phyloP scores from a whole-genome alignment of 2,113 vertebrate genomes.

The Corythaeola cristata region DNA sequence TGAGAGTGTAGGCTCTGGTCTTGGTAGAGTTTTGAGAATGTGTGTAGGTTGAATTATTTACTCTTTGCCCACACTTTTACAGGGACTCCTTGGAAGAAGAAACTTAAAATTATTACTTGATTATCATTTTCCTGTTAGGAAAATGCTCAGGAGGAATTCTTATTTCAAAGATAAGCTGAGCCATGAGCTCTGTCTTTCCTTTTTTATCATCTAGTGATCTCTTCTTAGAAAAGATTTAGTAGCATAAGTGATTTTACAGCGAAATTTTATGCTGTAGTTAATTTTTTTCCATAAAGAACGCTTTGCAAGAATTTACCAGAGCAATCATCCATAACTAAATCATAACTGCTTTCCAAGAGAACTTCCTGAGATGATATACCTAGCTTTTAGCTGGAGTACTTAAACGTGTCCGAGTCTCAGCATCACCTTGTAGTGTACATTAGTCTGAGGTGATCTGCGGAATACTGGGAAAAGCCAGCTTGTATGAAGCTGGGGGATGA shows the following conservation, averaged over 20 bases:
- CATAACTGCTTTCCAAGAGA: background rate
- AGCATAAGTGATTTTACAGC: background rate
- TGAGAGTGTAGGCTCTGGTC: background rate
- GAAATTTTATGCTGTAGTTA: background rate
- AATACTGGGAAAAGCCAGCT: background rate
- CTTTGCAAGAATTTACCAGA: background rate
- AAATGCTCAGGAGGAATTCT: background rate
- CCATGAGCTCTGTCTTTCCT: background rate
- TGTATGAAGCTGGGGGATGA: background rate
- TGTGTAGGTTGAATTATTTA: background rate
- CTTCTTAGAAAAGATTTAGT: background rate
- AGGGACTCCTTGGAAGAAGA: background rate
- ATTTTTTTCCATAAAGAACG: too few species aligned
- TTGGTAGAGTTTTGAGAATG: background rate
- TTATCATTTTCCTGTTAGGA: background rate
- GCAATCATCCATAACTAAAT: background rate
- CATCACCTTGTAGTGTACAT: background rate
- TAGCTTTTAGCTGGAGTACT: background rate
- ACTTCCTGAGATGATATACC: background rate
- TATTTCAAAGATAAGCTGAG: background rate
- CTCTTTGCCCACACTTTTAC: background rate
- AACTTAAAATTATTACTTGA: background rate
- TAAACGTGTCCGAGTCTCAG: fast-evolving
- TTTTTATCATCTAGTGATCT: background rate
- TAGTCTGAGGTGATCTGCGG: background rate